These are phyloP conservation scores for Ophraella communa DNA, from an alignment of 2,888 invertebrate genomes.

Conservation along the genomic window DNA sequence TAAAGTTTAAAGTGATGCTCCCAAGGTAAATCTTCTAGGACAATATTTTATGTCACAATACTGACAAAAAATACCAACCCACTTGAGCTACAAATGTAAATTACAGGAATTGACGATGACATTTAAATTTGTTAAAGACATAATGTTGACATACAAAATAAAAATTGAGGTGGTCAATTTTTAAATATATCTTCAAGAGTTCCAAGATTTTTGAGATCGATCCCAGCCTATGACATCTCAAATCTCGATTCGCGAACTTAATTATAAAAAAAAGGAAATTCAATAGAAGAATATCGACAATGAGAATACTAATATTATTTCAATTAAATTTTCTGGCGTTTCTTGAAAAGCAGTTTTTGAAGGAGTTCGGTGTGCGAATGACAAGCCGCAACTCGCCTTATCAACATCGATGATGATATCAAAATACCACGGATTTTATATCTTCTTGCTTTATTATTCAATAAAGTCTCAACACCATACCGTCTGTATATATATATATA, in stretches of 20 bases:
- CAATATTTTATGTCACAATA: too few species aligned
- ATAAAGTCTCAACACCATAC: constrained; percentile 59
- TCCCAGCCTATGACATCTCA: constrained; percentile 17
- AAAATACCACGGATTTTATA: constrained; percentile 58
- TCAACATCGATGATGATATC: constrained; percentile 55
- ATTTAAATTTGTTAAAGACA: too few species aligned
- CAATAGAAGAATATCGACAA: constrained; percentile 51
- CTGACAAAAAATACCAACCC: too few species aligned
- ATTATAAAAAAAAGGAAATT: constrained; percentile 54
- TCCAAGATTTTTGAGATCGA: too few species aligned
- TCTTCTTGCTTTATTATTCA: constrained; percentile 53
- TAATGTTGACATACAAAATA: too few species aligned
- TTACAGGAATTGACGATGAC: too few species aligned
- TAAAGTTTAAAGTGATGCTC: too few species aligned
- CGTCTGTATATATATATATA: background rate
- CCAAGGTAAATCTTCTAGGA: too few species aligned
- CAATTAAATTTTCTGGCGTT: constrained; percentile 55
- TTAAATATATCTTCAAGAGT: too few species aligned
- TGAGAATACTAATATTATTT: constrained; percentile 57
- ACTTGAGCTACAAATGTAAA: too few species aligned
- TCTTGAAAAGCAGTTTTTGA: constrained; percentile 52
- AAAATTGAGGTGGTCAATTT: too few species aligned
- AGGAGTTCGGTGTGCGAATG: constrained; percentile 54
- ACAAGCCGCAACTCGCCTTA: constrained; percentile 42
- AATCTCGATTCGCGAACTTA: constrained; percentile 54